Base-by-base conservation (phyloP, 2,888 invertebrate genomes). In the Eristalinus aeneus region DNA sequence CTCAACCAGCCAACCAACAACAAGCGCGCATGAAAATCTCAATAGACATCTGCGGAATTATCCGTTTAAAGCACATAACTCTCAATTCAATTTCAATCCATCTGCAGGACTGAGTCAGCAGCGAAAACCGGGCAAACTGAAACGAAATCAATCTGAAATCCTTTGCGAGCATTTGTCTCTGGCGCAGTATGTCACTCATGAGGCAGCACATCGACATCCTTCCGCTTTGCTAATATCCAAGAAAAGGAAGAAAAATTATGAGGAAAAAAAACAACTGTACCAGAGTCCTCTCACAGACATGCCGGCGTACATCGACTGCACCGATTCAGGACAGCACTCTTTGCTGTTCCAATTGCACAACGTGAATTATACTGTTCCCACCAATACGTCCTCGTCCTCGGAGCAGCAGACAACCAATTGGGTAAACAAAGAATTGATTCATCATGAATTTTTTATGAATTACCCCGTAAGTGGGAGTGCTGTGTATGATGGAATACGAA, bases 391-490 rank as follows among this genome's bases (percentile, higher is more conserved):
- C 16, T 46, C 8, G 8, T 46, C 1, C 46, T 3, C 27, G 12
- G 39, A 39, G 23, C n/a, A n/a, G n/a, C n/a, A 56, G n/a, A 36
- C 11, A 54, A 20, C 23, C 54, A 36, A 56, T 75, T 67, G 32
- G 36, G 58, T 56, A 67, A 58, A 75, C 65, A 67, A 67, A 56
- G 32, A 75, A 75, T 58, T 75, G 74, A 67, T 67, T 60, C 58
- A 60, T 65, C 67, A 60, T 67, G 67, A 58, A 75, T 60, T 75
- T 60, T 75, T 75, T 67, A 67, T 67, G 58, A 60, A 61, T 32
- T 31, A 60, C 32, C 16, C 16, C 46, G 31, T 60, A 46, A 39
- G 31, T 65, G 32, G 16, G 46, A 3, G 16, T 4, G 5, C 46
- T 16, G 16, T 46, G 22, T 22, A 22, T 36, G 39, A 31, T 53